Evolutionary conservation across 2,113 vertebrate species (phyloP).

Genomic region (Lichenostomus cassidix): DNA sequence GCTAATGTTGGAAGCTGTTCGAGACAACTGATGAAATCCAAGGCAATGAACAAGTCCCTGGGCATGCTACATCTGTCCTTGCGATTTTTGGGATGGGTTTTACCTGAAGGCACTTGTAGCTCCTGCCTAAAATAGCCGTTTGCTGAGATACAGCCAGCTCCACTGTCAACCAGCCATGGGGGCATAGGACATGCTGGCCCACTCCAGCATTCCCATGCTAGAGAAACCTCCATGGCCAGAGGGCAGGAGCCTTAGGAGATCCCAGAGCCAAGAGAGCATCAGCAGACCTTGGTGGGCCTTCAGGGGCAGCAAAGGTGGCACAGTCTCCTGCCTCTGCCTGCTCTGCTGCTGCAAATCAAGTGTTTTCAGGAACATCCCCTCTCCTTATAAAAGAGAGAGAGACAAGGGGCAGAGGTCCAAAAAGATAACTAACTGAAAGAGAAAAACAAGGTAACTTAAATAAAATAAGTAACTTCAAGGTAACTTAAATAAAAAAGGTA

Average conservation of each 20-base stretch:
- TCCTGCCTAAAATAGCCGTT: neutral
- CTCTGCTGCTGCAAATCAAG: neutral
- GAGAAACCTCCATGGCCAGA: neutral
- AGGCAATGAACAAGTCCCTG: rapidly evolving
- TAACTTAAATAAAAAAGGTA: neutral
- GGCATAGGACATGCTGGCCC: neutral
- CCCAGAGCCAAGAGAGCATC: neutral
- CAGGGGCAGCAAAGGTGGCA: neutral
- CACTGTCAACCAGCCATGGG: neutral
- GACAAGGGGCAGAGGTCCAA: neutral
- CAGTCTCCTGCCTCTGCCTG: neutral
- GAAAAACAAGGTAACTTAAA: neutral
- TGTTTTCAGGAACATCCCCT: neutral
- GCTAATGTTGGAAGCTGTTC: neutral
- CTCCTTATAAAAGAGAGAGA: too few species aligned
- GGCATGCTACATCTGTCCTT: neutral
- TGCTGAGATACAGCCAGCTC: neutral
- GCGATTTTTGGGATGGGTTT: neutral
- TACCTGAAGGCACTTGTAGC: neutral
- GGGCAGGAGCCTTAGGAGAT: neutral
- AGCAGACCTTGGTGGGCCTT: neutral
- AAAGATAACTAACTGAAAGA: neutral
- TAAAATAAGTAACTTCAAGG: too few species aligned
- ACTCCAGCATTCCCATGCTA: neutral
- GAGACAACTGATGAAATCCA: neutral